Evolutionary conservation across 2,888 invertebrate genomes (phyloP).

Genomic region (Acleris sparsana): DNA sequence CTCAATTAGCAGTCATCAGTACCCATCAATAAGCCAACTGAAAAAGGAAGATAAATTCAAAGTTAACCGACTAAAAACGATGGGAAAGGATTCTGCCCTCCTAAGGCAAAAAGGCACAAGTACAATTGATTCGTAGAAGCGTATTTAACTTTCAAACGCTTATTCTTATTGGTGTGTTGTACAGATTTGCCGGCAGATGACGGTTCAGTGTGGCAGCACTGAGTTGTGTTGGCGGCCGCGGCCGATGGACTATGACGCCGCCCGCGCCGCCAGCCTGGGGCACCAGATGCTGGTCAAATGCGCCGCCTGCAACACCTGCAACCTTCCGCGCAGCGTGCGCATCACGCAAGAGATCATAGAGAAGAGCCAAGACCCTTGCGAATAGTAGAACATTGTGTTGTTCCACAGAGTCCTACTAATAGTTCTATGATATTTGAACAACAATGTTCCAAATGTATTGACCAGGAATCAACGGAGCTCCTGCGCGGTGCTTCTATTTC

Average conservation of each 20-base stretch:
- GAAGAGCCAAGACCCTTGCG: constrained; percentile 41
- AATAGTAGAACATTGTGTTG: background rate
- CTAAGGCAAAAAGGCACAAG: too few relatives aligned
- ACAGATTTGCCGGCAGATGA: constrained; percentile 75
- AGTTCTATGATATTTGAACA: background rate
- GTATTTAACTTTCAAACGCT: too few relatives aligned
- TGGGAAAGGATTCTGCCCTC: too few relatives aligned
- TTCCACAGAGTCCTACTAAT: too few relatives aligned
- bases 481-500: too few relatives aligned
- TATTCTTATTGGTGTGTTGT: background rate
- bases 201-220: constrained; percentile 61
- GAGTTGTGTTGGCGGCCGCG: constrained; percentile 71
- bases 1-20: too few relatives aligned
- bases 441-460: background rate
- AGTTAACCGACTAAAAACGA: too few relatives aligned
- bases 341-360: constrained; percentile 55
- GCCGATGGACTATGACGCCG: constrained; percentile 60
- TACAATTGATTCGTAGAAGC: too few relatives aligned
- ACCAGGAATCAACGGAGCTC: too few relatives aligned
- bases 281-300: constrained; percentile 61
- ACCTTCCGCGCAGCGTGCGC: constrained; percentile 61
- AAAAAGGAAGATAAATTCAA: too few relatives aligned
- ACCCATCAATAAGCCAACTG: too few relatives aligned
- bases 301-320: constrained; percentile 48
- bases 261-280: constrained; percentile 59